These are phyloP conservation scores for Chiloscyllium plagiosum DNA, from an alignment of 2,113 vertebrate genomes.

Conservation along the genomic window DNA sequence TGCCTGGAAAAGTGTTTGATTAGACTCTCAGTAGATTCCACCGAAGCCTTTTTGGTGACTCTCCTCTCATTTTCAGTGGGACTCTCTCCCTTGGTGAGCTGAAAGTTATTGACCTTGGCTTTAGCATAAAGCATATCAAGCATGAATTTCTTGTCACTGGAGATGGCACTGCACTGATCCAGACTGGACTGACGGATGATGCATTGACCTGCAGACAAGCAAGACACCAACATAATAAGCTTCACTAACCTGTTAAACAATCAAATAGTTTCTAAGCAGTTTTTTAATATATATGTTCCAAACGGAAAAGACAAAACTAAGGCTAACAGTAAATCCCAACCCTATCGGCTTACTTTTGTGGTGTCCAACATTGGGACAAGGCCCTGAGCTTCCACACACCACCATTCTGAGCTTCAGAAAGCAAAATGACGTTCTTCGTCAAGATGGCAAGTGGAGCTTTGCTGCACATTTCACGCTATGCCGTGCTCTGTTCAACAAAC, in stretches of 20 bases:
- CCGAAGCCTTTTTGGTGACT: neutral
- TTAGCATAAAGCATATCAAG: conserved; percentile 69
- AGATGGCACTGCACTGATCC: conserved; percentile 59
- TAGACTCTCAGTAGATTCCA: conserved; percentile 39
- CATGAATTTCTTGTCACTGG: conserved; percentile 60
- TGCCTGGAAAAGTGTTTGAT: conserved; percentile 47
- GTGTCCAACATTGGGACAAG: conserved; percentile 36
- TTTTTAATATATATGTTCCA: neutral
- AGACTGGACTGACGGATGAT: conserved; percentile 40
- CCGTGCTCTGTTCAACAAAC: no score
- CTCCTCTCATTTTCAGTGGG: conserved; percentile 26
- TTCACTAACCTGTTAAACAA: neutral
- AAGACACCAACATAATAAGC: neutral
- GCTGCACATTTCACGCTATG: neutral
- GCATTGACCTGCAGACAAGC: conserved; percentile 43
- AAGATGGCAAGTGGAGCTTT: neutral
- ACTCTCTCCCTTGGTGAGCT: neutral
- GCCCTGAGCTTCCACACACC: conserved; percentile 39
- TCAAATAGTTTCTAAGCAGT: neutral
- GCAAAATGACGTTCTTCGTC: neutral
- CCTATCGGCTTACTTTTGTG: conserved; percentile 39
- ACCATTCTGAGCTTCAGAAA: conserved; percentile 40
- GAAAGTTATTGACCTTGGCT: conserved; percentile 34
- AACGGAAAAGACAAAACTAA: neutral
- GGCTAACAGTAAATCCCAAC: conserved; percentile 7